phyloP scores from a whole-genome alignment of 2,888 invertebrate genomes.

The Schizaphis graminum region DNA sequence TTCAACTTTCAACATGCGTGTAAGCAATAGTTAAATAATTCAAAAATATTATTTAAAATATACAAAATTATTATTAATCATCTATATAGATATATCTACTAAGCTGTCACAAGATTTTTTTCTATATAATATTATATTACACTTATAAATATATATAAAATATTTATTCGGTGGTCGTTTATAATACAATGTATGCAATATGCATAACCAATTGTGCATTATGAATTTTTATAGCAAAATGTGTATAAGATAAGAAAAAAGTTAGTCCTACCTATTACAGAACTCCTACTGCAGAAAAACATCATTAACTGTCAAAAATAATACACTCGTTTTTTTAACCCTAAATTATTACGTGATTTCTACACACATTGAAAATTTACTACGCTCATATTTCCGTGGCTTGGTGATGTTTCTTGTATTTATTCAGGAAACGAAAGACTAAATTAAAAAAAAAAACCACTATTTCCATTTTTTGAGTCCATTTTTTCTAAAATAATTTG shows the following conservation, averaged over 20 bases:
- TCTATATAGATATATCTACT: background rate
- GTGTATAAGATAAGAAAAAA: background rate
- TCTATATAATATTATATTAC: background rate
- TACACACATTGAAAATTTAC: constrained; percentile 1
- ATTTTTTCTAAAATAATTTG: constrained; percentile 44
- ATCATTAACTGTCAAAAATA: background rate
- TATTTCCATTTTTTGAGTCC: background rate
- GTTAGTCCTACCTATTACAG: background rate
- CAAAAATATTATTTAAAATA: background rate
- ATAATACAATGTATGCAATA: background rate
- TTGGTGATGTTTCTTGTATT: background rate
- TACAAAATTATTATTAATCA: too few relatives aligned
- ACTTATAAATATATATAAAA: background rate
- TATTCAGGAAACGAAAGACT: constrained; percentile 22
- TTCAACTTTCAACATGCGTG: too few relatives aligned
- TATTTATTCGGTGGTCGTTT: background rate
- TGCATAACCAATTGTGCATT: background rate
- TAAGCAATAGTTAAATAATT: background rate
- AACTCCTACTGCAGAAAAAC: background rate
- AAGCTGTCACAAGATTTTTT: constrained; percentile 20
- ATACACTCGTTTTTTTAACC: background rate
- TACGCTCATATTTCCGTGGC: constrained; percentile 5
- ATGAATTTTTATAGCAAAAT: background rate
- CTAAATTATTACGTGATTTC: constrained; percentile 26
- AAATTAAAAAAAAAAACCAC: background rate